Evolutionary conservation across 1,140 invertebrate species (phyloP), one percentile per base, ranked within the genome.

Genomic region (Streblospio benedicti): DNA sequence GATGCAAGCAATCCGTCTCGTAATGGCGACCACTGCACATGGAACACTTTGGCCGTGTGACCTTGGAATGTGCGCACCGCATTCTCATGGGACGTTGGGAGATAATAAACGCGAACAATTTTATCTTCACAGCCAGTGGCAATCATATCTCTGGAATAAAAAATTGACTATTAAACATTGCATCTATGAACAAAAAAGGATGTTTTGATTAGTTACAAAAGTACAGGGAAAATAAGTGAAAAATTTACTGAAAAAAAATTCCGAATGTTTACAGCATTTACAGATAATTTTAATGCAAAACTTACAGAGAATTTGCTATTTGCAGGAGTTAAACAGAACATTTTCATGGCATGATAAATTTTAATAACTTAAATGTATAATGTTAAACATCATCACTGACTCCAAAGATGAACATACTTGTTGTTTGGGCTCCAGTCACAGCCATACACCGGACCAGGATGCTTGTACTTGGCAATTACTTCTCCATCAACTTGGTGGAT

Each of bases 101-200:
- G 65, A 68, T 75, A 77, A 65, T 72, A 80, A 4, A 80, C 67
- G 32, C 80, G 55, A 0, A 81, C 70, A 56, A 53, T 60, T 18
- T 73, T 74, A 67, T 80, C 80, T 57, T 77, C 77, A 73, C 80
- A 81, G 4, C 73, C 78, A n/a, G 80, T 81, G 16, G 77, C 79
- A n/a, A 81, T 52, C 61, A 78, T 78, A 54, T 77, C 74, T 65
- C 76, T 80, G 56, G 32, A 68, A 67, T n/a, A n/a, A n/a, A 45
- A 30, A 35, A 35, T 14, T 14, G 16, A 30, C 33, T 50, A 6
- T 27, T 32, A 62, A 18, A n/a, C n/a, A n/a, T n/a, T n/a, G n/a
- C n/a, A 63, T 14, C 1, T 47, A 43, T 16, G 0, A 41, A 38
- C 6, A 57, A n/a, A 52, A 45, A 57, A 28, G 38, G 28, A 2